A percentile compares a stretch with the other conserved stretches of the same genome.
phyloP scores from a whole-genome alignment of 2,888 invertebrate species.

The Rhimphoctona megacephalus region DNA sequence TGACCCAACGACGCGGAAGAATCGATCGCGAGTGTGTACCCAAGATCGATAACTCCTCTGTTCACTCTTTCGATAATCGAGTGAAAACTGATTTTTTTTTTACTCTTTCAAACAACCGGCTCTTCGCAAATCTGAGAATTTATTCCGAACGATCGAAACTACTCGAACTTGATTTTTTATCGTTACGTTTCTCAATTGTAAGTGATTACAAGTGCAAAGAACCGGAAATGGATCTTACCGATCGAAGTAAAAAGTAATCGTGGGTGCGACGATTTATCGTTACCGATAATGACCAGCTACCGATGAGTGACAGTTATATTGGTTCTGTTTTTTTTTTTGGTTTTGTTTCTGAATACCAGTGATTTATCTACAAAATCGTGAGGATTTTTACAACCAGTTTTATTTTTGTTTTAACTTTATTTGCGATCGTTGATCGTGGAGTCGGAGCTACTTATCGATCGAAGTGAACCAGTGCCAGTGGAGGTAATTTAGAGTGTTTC shows the following conservation, averaged over 20 bases:
- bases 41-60: slow-evolving; percentile 4
- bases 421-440: slow-evolving; percentile 47
- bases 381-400: slow-evolving; percentile 46
- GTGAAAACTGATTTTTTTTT: neutral
- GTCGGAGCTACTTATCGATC: slow-evolving; percentile 72
- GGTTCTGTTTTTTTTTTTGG: slow-evolving; percentile 1
- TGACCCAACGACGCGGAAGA: slow-evolving; percentile 21
- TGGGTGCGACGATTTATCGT: slow-evolving; percentile 58
- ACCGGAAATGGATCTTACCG: slow-evolving; percentile 64
- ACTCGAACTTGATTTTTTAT: slow-evolving; percentile 33
- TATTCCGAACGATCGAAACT: slow-evolving; percentile 19
- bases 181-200: slow-evolving; percentile 5
- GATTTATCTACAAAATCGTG: slow-evolving; percentile 52
- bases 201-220: slow-evolving; percentile 56
- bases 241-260: slow-evolving; percentile 58
- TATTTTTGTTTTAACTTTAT: slow-evolving; percentile 10
- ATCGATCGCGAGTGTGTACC: slow-evolving; percentile 52
- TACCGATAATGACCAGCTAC: slow-evolving; percentile 51
- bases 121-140: neutral
- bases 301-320: slow-evolving; percentile 64
- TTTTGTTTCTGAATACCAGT: slow-evolving; percentile 38
- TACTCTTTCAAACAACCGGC: slow-evolving; percentile 5
- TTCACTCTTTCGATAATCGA: slow-evolving; percentile 2
- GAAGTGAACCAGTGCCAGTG: slow-evolving; percentile 79
- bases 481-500: slow-evolving; percentile 76